Evolutionary conservation across 1,140 invertebrate species (phyloP).

Genomic region (Drosophila auraria): DNA sequence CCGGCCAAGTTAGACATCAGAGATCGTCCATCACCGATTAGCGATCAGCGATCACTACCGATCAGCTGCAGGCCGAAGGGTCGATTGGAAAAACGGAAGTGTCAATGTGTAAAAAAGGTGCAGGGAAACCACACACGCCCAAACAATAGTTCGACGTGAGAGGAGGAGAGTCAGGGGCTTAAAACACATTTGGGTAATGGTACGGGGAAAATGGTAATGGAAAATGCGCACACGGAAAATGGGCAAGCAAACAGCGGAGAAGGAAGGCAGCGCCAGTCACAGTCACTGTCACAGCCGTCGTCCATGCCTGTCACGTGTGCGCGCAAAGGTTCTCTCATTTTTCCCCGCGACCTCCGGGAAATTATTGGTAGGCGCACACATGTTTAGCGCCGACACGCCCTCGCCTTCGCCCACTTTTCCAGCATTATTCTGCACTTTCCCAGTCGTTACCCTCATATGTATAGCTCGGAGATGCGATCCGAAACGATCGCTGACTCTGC

Average conservation of each 20-base stretch:
- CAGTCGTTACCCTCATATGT: conserved; percentile 24
- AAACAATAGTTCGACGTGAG: conserved; percentile 7
- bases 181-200: conserved; percentile 40
- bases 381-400: conserved; percentile 81
- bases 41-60: conserved; percentile 14
- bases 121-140: conserved; percentile 68
- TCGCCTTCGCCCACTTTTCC: conserved; percentile 29
- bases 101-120: conserved; percentile 80
- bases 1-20: conserved; percentile 55
- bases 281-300: background rate
- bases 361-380: conserved; percentile 70
- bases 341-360: conserved; percentile 46
- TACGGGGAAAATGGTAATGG: conserved; percentile 22
- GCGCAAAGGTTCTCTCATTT: conserved; percentile 56
- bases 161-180: conserved; percentile 12
- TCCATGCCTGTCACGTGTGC: conserved; percentile 65
- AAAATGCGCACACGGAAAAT: conserved; percentile 44
- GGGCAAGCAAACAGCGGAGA: conserved; percentile 35
- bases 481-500: conserved; percentile 44
- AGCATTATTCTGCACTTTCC: conserved; percentile 24
- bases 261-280: conserved; percentile 35
- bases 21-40: conserved; percentile 20
- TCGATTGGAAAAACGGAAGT: conserved; percentile 60
- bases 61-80: conserved; percentile 16
- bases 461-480: background rate